Conservation (phyloP, 2,113 vertebrate genomes). For the Larimichthys crocea region DNA sequence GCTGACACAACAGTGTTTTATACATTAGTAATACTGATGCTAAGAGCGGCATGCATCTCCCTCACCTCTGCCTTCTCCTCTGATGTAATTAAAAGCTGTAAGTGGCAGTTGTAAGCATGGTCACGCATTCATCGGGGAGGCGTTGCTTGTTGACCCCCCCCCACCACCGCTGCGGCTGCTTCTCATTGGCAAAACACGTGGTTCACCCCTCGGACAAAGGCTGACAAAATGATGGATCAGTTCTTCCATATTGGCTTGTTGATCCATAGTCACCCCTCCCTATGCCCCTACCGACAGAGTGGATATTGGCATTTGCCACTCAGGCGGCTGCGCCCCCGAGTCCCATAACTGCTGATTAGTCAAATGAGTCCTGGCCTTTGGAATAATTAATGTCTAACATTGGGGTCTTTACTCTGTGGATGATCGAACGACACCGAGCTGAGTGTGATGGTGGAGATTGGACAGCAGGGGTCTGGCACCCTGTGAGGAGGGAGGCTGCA, state of each 20-base stretch:
- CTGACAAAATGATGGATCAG: conserved; percentile 94
- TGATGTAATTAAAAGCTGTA: conserved; percentile 66
- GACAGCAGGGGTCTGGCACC: conserved; percentile 56
- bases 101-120: conserved; percentile 84
- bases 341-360: conserved; percentile 90
- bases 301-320: conserved; percentile 97
- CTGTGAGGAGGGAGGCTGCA: conserved; percentile 65
- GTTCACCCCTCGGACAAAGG: conserved; percentile 79
- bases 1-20: conserved; percentile 31
- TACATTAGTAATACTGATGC: background rate
- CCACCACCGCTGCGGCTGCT: conserved; percentile 66
- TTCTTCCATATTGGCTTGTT: conserved; percentile 90
- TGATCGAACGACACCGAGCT: conserved; percentile 77
- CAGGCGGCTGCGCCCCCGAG: conserved; percentile 82
- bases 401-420: conserved; percentile 79
- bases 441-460: conserved; percentile 73
- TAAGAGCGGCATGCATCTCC: conserved; percentile 27
- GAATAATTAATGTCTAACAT: conserved; percentile 91
- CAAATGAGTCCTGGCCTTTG: conserved; percentile 85
- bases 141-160: conserved; percentile 52
- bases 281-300: conserved; percentile 64
- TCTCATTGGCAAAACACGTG: conserved; percentile 86
- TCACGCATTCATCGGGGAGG: conserved; percentile 75
- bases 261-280: conserved; percentile 85
- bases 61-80: conserved; percentile 36